Evolutionary conservation across 2,797 vertebrate species (phyloP).

Genomic region (Micrastur ruficollis): DNA sequence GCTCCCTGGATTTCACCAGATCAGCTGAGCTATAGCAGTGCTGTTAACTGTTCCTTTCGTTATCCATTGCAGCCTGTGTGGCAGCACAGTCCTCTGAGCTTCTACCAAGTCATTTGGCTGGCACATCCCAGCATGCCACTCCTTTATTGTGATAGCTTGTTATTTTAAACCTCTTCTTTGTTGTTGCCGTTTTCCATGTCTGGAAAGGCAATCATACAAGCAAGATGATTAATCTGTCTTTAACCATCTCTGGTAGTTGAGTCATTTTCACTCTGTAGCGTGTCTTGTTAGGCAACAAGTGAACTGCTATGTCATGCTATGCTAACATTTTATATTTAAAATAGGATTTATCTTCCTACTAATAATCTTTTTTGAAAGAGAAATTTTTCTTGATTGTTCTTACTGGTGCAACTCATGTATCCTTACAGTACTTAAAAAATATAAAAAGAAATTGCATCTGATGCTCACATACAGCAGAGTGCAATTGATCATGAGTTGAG

Average conservation of each 20-base stretch:
- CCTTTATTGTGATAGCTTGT: neutral
- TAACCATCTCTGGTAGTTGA: neutral
- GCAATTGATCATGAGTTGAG: neutral
- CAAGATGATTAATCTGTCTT: neutral
- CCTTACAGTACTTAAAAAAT: neutral
- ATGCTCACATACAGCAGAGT: neutral
- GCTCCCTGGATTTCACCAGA: neutral
- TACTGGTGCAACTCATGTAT: neutral
- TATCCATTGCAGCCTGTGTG: neutral
- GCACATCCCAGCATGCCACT: neutral
- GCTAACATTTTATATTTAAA: neutral
- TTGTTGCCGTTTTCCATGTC: neutral
- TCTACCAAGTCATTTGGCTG: neutral
- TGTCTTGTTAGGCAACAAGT: neutral
- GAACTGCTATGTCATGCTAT: neutral
- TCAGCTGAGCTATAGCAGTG: neutral
- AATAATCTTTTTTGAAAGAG: neutral
- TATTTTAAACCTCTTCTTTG: slow-evolving; percentile 6
- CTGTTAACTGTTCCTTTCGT: neutral
- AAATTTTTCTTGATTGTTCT: neutral
- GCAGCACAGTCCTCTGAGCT: neutral
- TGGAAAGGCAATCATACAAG: neutral
- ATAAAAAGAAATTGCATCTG: neutral
- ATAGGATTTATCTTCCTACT: neutral
- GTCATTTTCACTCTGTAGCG: neutral